phyloP scores from a whole-genome alignment of 2,113 vertebrate species.

The Cryptomyrus ogoouensis region DNA sequence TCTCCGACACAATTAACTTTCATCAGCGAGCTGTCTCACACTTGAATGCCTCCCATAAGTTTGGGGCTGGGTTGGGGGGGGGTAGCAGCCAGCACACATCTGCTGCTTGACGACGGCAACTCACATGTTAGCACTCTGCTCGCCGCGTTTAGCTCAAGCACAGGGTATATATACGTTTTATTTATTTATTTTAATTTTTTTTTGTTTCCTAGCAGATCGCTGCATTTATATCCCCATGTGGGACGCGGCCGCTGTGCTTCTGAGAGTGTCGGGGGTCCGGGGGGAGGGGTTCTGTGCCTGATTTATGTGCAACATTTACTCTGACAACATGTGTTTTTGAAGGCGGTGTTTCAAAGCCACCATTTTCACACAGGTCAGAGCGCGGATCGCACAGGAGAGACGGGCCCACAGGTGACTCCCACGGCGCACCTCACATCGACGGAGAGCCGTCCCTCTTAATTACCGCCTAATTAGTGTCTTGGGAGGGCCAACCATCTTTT shows the following conservation, averaged over 20 bases:
- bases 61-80: neutral
- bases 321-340: neutral
- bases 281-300: neutral
- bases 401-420: conserved; percentile 2
- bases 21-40: conserved; percentile 16
- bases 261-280: neutral
- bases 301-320: conserved; percentile 1
- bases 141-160: neutral
- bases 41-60: conserved; percentile 1
- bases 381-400: neutral
- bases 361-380: neutral
- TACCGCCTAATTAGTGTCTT: conserved; percentile 19
- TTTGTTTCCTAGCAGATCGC: neutral
- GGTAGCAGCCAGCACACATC: neutral
- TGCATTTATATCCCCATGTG: neutral
- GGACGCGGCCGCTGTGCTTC: neutral
- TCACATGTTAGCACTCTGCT: neutral
- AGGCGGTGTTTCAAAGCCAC: neutral
- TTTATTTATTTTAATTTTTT: neutral
- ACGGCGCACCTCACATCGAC: neutral
- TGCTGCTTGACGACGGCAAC: neutral
- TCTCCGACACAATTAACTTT: conserved; percentile 18
- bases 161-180: neutral
- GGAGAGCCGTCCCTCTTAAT: conserved; percentile 26
- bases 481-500: neutral